phyloP scores from a whole-genome alignment of 2,888 invertebrate genomes.

The Acrocyrtus sp. region DNA sequence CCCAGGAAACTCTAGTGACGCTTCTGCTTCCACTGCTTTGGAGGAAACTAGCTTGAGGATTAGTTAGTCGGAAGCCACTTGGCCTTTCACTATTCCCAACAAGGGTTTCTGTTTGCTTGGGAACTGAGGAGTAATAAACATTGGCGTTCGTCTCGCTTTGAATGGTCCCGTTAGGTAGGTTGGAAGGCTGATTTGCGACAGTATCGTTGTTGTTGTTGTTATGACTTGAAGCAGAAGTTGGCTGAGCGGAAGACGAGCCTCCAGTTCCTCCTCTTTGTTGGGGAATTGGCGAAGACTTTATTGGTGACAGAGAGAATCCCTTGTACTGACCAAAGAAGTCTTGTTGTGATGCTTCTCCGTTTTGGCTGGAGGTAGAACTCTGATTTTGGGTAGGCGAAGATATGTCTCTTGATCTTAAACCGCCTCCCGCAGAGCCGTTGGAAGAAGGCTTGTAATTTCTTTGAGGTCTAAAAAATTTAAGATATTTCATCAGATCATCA shows the following conservation, averaged over 20 bases:
- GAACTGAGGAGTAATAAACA: constrained; percentile 58
- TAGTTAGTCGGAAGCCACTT: constrained; percentile 2
- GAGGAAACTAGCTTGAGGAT: constrained; percentile 47
- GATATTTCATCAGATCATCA: not conserved
- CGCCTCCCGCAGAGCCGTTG: constrained; percentile 38
- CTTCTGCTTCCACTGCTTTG: constrained; percentile 29
- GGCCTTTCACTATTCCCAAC: constrained; percentile 37
- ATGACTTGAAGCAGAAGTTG: constrained; percentile 10
- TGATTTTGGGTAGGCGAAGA: constrained; percentile 36
- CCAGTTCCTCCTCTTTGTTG: constrained; percentile 14
- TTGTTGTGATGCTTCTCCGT: no score
- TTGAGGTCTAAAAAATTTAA: constrained; percentile 10
- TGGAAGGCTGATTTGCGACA: not conserved
- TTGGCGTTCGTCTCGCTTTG: constrained; percentile 56
- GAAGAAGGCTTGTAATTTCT: constrained; percentile 31
- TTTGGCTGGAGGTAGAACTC: not conserved
- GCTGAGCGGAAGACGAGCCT: constrained; percentile 6
- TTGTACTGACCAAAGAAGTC: constrained; percentile 87
- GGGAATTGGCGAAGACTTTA: constrained; percentile 63
- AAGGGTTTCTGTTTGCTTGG: constrained; percentile 39
- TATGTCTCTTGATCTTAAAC: constrained; percentile 31
- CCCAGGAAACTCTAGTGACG: constrained; percentile 59
- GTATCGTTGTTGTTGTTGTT: constrained; percentile 49
- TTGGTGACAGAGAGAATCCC: constrained; percentile 81
- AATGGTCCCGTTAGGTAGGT: constrained; percentile 37